These are phyloP conservation scores for Scortum barcoo DNA, from an alignment of 2,113 vertebrate genomes.

Conservation along the genomic window DNA sequence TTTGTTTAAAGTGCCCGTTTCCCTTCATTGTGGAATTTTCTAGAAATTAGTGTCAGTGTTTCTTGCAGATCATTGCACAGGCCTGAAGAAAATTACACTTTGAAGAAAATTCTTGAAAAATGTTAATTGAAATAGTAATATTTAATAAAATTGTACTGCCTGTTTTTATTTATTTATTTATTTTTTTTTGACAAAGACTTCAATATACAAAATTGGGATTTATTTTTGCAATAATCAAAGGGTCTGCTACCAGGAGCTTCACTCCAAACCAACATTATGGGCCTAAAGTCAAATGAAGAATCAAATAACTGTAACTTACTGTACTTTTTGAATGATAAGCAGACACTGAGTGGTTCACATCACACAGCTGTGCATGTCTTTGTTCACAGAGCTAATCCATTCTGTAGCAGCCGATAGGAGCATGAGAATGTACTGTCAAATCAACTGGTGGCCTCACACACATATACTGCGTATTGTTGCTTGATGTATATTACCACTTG, in stretches of 20 bases:
- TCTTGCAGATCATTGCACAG: not conserved
- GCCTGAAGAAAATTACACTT: not conserved
- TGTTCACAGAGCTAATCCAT: slow-evolving; percentile 14
- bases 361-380: slow-evolving; percentile 16
- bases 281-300: not conserved
- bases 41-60: not conserved
- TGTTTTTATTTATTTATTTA: too few relatives aligned
- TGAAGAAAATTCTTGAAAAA: not conserved
- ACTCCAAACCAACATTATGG: not conserved
- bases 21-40: not conserved
- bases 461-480: not conserved
- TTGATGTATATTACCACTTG: not conserved
- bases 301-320: not conserved
- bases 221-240: not conserved
- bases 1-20: too few relatives aligned
- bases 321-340: not conserved
- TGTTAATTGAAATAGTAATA: not conserved
- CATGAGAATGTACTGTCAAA: slow-evolving; percentile 13
- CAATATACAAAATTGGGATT: not conserved
- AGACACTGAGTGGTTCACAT: not conserved
- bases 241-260: not conserved
- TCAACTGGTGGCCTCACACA: slow-evolving; percentile 27
- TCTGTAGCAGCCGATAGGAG: not conserved
- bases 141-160: not conserved
- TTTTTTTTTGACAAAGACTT: too few relatives aligned